phyloP scores from a whole-genome alignment of 1,140 invertebrate genomes.

The Drosophila pandora region DNA sequence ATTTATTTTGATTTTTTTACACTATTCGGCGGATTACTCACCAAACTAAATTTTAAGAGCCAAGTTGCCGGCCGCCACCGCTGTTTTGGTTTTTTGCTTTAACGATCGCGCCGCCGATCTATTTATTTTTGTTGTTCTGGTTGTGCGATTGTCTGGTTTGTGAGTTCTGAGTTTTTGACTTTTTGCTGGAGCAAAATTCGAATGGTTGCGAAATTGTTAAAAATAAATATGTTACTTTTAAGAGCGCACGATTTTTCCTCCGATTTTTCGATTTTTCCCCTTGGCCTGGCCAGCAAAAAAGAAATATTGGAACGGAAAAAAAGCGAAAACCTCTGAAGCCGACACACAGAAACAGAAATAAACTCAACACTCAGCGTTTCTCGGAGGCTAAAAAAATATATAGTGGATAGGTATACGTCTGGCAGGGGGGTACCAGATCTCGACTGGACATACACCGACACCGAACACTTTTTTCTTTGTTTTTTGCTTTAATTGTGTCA shows the following conservation, averaged over 20 bases:
- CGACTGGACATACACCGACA: conserved; percentile 39
- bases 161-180: conserved; percentile 33
- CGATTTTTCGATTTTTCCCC: neutral
- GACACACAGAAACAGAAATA: conserved; percentile 68
- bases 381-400: conserved; percentile 22
- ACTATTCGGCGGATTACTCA: conserved; percentile 59
- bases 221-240: conserved; percentile 76
- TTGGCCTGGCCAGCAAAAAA: conserved; percentile 25
- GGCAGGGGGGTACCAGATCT: conserved; percentile 24
- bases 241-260: conserved; percentile 60
- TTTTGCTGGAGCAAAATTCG: conserved; percentile 67
- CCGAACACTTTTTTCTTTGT: conserved; percentile 7
- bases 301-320: conserved; percentile 26
- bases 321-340: conserved; percentile 45
- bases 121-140: conserved; percentile 42
- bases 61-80: conserved; percentile 39
- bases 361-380: conserved; percentile 71
- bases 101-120: conserved; percentile 53
- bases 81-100: conserved; percentile 40
- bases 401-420: conserved; percentile 1
- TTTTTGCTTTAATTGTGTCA: conserved; percentile 54
- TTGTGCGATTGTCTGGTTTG: conserved; percentile 50
- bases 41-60: conserved; percentile 59
- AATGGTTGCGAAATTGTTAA: conserved; percentile 79
- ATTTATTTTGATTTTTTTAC: conserved; percentile 32